A percentile compares a stretch with the other conserved stretches of the same genome.
These are phyloP conservation scores for Cephus rjabovi DNA, from an alignment of 2,888 invertebrate genomes.

Conservation along the genomic window DNA sequence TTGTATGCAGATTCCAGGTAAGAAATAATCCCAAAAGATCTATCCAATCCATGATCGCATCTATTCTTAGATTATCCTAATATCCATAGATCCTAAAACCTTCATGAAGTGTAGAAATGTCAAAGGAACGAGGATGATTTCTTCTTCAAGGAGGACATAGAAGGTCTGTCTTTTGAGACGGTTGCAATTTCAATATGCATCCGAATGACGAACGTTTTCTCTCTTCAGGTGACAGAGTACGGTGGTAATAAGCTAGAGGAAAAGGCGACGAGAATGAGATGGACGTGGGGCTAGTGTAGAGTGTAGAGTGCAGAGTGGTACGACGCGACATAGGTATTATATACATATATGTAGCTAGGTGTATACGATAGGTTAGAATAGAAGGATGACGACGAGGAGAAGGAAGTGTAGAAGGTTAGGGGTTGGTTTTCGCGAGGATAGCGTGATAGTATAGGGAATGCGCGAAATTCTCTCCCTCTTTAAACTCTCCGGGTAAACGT, in stretches of 20 bases:
- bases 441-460: background rate
- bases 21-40: background rate
- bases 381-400: background rate
- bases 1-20: background rate
- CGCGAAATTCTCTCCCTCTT: constrained; percentile 2
- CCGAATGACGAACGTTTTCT: background rate
- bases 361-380: background rate
- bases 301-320: background rate
- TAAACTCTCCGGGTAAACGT: constrained; percentile 11
- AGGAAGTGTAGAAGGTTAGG: background rate
- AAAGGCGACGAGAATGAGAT: background rate
- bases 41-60: background rate
- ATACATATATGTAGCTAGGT: background rate
- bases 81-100: background rate
- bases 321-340: background rate
- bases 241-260: background rate
- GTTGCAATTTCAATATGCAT: background rate
- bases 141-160: background rate
- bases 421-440: background rate
- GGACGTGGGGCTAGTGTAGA: background rate
- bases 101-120: background rate
- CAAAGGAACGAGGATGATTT: background rate
- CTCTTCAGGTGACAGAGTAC: background rate
- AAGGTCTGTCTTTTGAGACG: background rate
- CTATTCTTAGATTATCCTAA: background rate